phyloP scores from a whole-genome alignment of 2,113 vertebrate species.

The Oncorhynchus nerka region DNA sequence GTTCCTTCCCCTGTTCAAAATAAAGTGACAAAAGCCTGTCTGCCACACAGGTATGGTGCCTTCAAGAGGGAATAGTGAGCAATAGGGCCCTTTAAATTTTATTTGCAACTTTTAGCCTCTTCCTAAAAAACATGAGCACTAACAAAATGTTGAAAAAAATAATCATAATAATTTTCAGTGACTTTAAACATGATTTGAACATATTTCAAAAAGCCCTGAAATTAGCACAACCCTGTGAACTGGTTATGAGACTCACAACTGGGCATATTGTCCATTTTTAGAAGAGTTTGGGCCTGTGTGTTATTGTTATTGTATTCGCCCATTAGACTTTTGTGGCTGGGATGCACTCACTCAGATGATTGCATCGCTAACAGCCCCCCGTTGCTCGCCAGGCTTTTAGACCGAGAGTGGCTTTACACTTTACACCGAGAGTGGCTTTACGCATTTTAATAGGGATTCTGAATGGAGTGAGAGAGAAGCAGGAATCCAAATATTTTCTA shows the following conservation, averaged over 20 bases:
- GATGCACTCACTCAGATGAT: conserved; percentile 72
- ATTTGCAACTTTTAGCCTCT: too few species aligned
- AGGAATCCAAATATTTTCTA: conserved; percentile 75
- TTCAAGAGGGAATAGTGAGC: too few species aligned
- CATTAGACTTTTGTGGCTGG: conserved; percentile 69
- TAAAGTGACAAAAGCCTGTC: too few species aligned
- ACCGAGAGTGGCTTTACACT: conserved; percentile 68
- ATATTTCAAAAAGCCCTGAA: too few species aligned
- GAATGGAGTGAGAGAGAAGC: conserved; percentile 58
- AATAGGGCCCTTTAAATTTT: too few species aligned
- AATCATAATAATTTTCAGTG: too few species aligned
- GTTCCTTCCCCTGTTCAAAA: too few species aligned
- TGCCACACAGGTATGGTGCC: too few species aligned
- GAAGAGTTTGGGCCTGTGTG: conserved; percentile 55
- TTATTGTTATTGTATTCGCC: conserved; percentile 70
- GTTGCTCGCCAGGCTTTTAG: conserved; percentile 72
- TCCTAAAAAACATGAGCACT: too few species aligned
- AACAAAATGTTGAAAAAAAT: too few species aligned
- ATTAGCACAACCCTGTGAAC: conserved; percentile 25
- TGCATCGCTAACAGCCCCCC: conserved; percentile 72
- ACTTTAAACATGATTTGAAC: too few species aligned
- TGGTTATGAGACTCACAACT: conserved; percentile 49
- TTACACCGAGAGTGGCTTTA: conserved; percentile 63
- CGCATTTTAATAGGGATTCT: conserved; percentile 74
- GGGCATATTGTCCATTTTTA: conserved; percentile 60